Base-by-base conservation (phyloP, 2,113 vertebrate genomes). In the Engraulis encrasicolus region DNA sequence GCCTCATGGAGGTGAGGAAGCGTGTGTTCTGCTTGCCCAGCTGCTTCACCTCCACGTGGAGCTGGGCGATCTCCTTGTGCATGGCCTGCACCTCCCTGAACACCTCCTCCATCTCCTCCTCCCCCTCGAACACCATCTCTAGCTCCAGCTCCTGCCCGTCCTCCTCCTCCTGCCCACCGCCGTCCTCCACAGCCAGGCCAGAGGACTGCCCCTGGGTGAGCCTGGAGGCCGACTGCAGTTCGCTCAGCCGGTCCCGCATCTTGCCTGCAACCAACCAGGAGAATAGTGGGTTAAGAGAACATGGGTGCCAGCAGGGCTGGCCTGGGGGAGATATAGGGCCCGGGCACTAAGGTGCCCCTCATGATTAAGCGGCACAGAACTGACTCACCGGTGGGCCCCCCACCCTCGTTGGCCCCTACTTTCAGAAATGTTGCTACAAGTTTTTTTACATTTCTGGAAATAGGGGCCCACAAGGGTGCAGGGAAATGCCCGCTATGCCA, bases 1-100 rank as follows among this genome's bases (percentile, higher is more conserved):
- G 96, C 86, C 98, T 92, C 93, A 99, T 96, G 0, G 99, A 99
- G 18, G 97, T 99, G 86, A 99, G 97, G 91, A 99, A 99, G 84
- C 98, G 95, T 0, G 78, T 93, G 85, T 97, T 99, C 92, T 99
- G 97, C 91, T 98, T 99, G 20, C 96, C 93, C 31, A 99, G 93
- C 0, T 96, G 94, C 90, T 91, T 97, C 86, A 99, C 95, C 12
- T 99, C 97, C 0, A 93, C 83, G 52, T 91, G 93, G 38, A 99
- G 90, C 50, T 93, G 91, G 52, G 91, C 87, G 14, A 96, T 98
- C 88, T 97, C 97, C 81, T 94, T 94, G 89, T 95, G 96, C 71
- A 99, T 93, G 0, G 78, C 88, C 87, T 96, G 95, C 83, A 96
- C 96, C 84, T 99, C 96, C 19, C 91, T 94, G 91, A 97, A 97